These are phyloP conservation scores for Dendrocopos noguchii DNA, from an alignment of 2,113 vertebrate genomes.

Conservation along the genomic window DNA sequence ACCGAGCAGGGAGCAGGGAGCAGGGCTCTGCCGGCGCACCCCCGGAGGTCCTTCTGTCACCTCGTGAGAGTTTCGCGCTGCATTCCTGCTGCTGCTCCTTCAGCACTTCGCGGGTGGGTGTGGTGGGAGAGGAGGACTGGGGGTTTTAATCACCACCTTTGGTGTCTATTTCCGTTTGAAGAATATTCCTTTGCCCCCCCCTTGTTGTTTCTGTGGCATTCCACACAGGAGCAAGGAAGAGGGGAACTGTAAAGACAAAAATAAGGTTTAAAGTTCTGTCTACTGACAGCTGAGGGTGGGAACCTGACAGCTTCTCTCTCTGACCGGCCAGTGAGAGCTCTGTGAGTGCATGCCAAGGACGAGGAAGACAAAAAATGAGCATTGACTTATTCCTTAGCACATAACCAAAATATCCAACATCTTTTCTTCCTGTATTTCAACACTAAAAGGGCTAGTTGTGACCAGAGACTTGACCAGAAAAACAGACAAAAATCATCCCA, in stretches of 20 bases:
- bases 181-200: accelerated
- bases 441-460: background rate
- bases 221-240: background rate
- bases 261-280: background rate
- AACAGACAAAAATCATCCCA: background rate
- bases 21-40: background rate
- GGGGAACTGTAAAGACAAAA: background rate
- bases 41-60: no score
- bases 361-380: background rate
- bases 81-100: accelerated
- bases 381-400: accelerated
- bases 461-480: background rate
- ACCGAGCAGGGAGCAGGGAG: no score
- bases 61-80: no score
- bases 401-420: background rate
- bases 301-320: background rate
- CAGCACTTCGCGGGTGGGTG: no score
- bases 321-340: background rate
- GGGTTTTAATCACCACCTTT: accelerated
- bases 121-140: no score
- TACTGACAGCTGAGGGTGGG: accelerated
- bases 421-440: background rate
- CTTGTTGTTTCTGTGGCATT: background rate
- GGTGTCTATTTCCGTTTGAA: background rate
- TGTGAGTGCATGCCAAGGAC: accelerated